phyloP scores from a whole-genome alignment of 2,797 vertebrate genomes.

The Sebastes matsubarae region DNA sequence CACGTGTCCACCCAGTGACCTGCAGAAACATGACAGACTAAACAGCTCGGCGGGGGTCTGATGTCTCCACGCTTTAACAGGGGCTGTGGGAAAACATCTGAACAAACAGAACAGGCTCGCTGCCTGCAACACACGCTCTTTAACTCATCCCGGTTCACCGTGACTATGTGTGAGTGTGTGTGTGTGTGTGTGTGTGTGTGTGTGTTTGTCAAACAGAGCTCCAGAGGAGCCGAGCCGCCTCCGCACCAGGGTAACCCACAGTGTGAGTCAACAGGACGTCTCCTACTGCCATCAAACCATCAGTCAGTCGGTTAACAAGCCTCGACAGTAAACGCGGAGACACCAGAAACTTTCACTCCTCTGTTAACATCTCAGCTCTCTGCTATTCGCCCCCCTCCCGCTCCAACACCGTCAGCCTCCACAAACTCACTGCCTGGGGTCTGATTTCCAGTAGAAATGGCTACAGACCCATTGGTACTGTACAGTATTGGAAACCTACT shows the following conservation, averaged over 20 bases:
- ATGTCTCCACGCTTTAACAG: constrained; percentile 28
- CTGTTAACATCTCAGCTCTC: constrained; percentile 36
- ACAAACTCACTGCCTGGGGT: neutral
- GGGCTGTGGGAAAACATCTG: constrained; percentile 79
- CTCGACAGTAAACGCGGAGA: constrained; percentile 38
- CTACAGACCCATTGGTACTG: neutral
- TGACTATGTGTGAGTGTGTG: neutral
- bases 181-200: neutral
- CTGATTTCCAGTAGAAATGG: neutral
- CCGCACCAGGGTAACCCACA: constrained; percentile 11
- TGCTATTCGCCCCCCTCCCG: neutral
- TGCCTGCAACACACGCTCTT: constrained; percentile 26
- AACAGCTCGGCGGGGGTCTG: constrained; percentile 59
- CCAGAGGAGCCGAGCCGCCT: constrained; percentile 1
- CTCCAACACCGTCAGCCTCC: neutral
- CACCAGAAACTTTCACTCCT: constrained; percentile 48
- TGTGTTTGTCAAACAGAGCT: constrained; percentile 37
- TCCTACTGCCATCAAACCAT: constrained; percentile 39
- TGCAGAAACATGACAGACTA: constrained; percentile 51
- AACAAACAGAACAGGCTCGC: constrained; percentile 61
- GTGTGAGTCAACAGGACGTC: constrained; percentile 61
- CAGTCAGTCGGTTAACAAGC: constrained; percentile 47
- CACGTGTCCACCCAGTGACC: constrained; percentile 25
- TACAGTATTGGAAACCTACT: neutral
- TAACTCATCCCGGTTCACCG: neutral